A percentile compares a stretch with the other conserved stretches of the same genome.
Conservation (phyloP, 2,797 vertebrate genomes). For the Eptatretus atami region DNA sequence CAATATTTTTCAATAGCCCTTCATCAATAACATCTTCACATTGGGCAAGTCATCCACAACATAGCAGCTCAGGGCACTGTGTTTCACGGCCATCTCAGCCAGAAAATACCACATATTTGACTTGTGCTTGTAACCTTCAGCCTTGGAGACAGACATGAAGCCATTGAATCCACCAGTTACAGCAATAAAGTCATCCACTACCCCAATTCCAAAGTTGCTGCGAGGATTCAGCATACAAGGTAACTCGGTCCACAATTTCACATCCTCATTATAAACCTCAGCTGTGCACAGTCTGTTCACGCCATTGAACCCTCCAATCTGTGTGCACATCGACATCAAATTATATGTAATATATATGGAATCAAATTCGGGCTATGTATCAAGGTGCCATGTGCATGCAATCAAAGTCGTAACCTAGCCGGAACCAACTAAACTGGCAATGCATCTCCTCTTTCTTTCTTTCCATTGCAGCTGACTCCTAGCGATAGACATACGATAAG, state of each 20-base stretch:
- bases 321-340: neutral
- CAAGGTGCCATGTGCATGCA: no score
- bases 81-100: conserved; percentile 19
- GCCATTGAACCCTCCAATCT: conserved; percentile 43
- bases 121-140: conserved; percentile 21
- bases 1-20: no score
- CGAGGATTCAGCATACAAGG: conserved; percentile 27
- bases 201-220: conserved; percentile 43
- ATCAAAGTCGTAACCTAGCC: no score
- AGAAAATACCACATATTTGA: conserved; percentile 17
- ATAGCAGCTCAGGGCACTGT: conserved; percentile 36
- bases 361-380: no score
- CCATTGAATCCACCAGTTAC: conserved; percentile 23
- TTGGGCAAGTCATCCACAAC: conserved; percentile 23
- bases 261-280: conserved; percentile 23
- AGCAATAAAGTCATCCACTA: conserved; percentile 21
- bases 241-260: conserved; percentile 19
- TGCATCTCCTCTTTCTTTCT: no score
- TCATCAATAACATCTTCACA: conserved; percentile 14
- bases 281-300: conserved; percentile 15
- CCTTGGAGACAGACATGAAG: conserved; percentile 14
- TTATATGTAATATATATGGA: no score
- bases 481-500: no score
- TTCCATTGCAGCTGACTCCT: no score
- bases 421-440: no score